Percentiles rank a stretch among this genome's conserved stretches.
phyloP scores from a whole-genome alignment of 1,140 invertebrate species.

The Lepidostoma basale region DNA sequence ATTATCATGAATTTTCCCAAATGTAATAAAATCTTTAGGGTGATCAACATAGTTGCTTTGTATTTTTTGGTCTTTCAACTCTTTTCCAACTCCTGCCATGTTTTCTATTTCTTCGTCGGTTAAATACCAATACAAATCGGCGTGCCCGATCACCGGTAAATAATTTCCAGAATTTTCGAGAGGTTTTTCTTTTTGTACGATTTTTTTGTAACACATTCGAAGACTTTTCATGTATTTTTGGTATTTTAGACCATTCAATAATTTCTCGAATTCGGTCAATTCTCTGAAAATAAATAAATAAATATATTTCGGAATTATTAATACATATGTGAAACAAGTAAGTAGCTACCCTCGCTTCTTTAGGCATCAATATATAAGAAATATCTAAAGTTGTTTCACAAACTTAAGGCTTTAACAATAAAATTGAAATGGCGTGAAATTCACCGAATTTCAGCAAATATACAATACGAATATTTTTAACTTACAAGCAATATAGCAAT shows the following conservation, averaged over 20 bases:
- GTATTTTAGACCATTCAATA: conserved; percentile 56
- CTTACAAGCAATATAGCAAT: too few species aligned
- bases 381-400: too few species aligned
- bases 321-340: background rate
- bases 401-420: too few species aligned
- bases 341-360: too few species aligned
- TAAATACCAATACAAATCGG: conserved; percentile 56
- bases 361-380: too few species aligned
- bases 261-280: conserved; percentile 55
- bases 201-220: conserved; percentile 55
- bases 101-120: conserved; percentile 1
- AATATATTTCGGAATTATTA: background rate
- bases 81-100: background rate
- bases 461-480: too few species aligned
- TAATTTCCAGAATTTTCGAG: conserved; percentile 51
- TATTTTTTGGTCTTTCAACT: background rate
- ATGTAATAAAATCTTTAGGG: background rate
- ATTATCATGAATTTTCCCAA: background rate
- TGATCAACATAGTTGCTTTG: conserved; percentile 1
- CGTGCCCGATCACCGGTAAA: conserved; percentile 57
- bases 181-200: conserved; percentile 52
- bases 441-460: too few species aligned
- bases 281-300: conserved; percentile 43
- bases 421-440: too few species aligned
- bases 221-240: conserved; percentile 57